phyloP scores from a whole-genome alignment of 1,140 invertebrate genomes.

The Heliconius congener region DNA sequence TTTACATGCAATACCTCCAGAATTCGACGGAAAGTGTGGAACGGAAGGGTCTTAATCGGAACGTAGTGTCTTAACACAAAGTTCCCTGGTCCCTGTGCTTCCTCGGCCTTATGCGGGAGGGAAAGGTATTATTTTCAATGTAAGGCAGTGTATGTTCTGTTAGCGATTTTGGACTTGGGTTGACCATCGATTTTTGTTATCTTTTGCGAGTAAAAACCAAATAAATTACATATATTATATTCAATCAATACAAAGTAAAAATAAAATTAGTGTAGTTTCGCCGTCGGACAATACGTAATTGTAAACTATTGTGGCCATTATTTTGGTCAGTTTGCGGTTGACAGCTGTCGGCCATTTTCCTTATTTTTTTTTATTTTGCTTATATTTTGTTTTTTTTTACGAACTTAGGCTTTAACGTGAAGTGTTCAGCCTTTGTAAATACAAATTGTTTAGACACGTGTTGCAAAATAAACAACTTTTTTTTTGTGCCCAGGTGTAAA shows the following conservation, averaged over 20 bases:
- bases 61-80: too few relatives aligned
- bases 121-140: too few relatives aligned
- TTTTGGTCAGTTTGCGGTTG: constrained; percentile 39
- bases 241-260: not conserved
- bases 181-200: too few relatives aligned
- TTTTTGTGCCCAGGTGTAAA: constrained; percentile 31
- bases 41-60: too few relatives aligned
- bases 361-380: constrained; percentile 26
- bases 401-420: constrained; percentile 16
- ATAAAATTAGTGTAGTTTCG: constrained; percentile 17
- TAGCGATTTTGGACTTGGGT: too few relatives aligned
- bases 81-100: too few relatives aligned
- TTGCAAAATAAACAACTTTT: constrained; percentile 42
- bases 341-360: constrained; percentile 36
- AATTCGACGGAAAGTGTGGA: not conserved
- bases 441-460: constrained; percentile 41
- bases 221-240: constrained; percentile 2
- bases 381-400: constrained; percentile 14
- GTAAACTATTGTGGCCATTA: constrained; percentile 36
- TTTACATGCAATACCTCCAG: not conserved
- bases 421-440: constrained; percentile 38
- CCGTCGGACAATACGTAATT: constrained; percentile 32
- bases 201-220: not conserved
- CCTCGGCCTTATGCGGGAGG: too few relatives aligned
- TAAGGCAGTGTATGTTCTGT: too few relatives aligned